A percentile compares a stretch with the other conserved stretches of the same genome.
phyloP scores from a whole-genome alignment of 2,888 invertebrate species.

The Ommatoiulus sabulosus region DNA sequence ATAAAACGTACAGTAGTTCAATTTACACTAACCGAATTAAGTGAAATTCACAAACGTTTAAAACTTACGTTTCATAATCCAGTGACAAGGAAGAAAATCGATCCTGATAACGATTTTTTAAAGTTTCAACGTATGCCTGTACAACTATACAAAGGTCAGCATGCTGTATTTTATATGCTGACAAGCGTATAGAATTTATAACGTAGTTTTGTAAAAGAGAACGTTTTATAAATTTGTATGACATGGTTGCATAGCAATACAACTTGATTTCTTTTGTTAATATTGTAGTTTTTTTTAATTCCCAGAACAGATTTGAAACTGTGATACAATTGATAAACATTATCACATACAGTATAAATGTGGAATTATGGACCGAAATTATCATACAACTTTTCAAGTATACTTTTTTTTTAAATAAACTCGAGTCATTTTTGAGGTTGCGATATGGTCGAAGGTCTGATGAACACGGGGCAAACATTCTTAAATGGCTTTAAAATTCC shows the following conservation, averaged over 20 bases:
- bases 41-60: too few relatives aligned
- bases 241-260: background rate
- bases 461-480: background rate
- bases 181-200: too few relatives aligned
- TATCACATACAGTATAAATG: background rate
- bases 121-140: too few relatives aligned
- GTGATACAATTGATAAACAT: background rate
- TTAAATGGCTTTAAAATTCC: too few relatives aligned
- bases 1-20: too few relatives aligned
- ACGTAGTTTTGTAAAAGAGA: background rate
- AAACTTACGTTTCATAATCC: too few relatives aligned
- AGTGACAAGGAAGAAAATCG: too few relatives aligned
- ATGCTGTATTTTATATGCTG: too few relatives aligned
- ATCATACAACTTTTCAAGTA: background rate
- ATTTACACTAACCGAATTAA: too few relatives aligned
- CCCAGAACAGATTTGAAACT: background rate
- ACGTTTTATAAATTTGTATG: background rate
- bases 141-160: too few relatives aligned
- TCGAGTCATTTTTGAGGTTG: background rate
- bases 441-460: background rate
- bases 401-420: background rate
- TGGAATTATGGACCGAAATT: background rate
- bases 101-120: too few relatives aligned
- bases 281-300: background rate
- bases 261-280: background rate